Conservation (phyloP, 2,888 invertebrate genomes). For the Synanthedon vespiformis region DNA sequence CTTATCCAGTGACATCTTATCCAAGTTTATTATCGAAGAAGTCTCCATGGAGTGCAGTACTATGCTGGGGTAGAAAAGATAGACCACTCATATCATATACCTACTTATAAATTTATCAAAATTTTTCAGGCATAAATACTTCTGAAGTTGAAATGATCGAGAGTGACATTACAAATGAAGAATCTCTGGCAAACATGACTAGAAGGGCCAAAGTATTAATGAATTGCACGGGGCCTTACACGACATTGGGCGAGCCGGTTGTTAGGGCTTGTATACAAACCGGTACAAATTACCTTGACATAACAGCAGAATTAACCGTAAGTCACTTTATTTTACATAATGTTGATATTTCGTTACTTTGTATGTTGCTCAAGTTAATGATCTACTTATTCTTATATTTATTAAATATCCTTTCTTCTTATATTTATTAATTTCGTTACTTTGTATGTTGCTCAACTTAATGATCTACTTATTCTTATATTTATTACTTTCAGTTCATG, state of each 20-base stretch:
- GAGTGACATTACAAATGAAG: conserved; percentile 24
- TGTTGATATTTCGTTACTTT: no score
- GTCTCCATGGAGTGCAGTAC: no score
- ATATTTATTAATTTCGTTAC: no score
- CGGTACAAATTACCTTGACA: conserved; percentile 37
- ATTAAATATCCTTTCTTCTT: no score
- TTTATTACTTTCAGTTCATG: conserved; percentile 27
- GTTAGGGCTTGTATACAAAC: conserved; percentile 35
- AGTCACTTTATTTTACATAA: conserved; percentile 10
- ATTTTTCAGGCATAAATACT: conserved; percentile 19
- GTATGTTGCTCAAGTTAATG: no score
- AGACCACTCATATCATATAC: no score
- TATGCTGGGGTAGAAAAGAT: no score
- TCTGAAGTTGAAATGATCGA: conserved; percentile 19
- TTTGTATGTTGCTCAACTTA: no score
- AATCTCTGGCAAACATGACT: conserved; percentile 16
- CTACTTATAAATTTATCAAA: background rate
- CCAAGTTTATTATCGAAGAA: no score
- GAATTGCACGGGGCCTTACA: conserved; percentile 38
- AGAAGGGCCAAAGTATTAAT: conserved; percentile 24
- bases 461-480: background rate
- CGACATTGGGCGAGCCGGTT: conserved; percentile 24
- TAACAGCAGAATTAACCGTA: conserved; percentile 41
- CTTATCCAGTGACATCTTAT: no score
- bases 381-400: no score